Conservation (phyloP, 1,140 invertebrate species). For the Megalonaias nervosa region DNA sequence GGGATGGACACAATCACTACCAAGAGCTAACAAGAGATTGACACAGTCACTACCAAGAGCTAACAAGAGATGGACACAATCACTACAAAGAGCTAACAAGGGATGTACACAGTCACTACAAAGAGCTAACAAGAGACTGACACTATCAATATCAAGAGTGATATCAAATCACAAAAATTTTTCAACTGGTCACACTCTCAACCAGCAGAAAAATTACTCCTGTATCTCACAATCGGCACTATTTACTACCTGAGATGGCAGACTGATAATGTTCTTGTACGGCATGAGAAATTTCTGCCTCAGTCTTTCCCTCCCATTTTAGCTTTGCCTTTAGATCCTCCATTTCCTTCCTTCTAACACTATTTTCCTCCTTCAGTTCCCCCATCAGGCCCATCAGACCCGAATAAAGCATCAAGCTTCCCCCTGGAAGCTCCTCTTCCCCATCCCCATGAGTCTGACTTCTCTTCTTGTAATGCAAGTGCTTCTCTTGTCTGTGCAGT, state of each 20-base stretch:
- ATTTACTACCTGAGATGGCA: conserved; percentile 42
- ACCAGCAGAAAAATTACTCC: too few relatives aligned
- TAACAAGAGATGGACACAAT: too few relatives aligned
- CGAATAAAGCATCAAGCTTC: conserved; percentile 11
- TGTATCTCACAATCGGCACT: too few relatives aligned
- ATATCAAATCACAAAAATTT: too few relatives aligned
- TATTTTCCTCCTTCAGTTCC: conserved; percentile 35
- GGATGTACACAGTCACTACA: too few relatives aligned
- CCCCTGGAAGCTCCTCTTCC: conserved; percentile 25
- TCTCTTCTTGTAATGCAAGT: conserved; percentile 27
- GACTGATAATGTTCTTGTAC: conserved; percentile 45
- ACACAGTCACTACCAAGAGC: too few relatives aligned
- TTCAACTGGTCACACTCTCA: too few relatives aligned
- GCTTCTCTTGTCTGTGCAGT: conserved; percentile 43
- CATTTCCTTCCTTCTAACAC: conserved; percentile 26
- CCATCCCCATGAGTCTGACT: conserved; percentile 13
- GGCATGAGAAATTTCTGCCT: conserved; percentile 41
- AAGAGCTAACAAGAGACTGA: too few relatives aligned
- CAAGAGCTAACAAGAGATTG: too few relatives aligned
- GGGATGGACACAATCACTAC: too few relatives aligned
- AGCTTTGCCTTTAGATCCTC: conserved; percentile 33
- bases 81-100: too few relatives aligned
- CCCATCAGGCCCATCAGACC: conserved; percentile 53
- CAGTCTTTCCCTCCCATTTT: conserved; percentile 43
- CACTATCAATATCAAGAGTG: too few relatives aligned